Percentiles rank a stretch among this genome's conserved stretches.
phyloP scores from a whole-genome alignment of 2,113 vertebrate species.

The Microtus richardsoni region DNA sequence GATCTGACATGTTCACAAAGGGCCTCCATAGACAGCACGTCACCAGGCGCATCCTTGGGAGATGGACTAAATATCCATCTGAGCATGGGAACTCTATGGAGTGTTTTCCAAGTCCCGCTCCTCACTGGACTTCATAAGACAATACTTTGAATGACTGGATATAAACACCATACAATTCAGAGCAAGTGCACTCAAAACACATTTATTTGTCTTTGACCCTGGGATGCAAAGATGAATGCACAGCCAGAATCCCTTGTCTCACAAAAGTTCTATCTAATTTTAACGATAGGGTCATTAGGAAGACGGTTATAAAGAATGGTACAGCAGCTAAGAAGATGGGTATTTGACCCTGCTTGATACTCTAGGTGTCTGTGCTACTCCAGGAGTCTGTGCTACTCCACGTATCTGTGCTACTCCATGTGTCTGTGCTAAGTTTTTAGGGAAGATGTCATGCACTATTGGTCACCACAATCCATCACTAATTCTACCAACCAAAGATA shows the following conservation, averaged over 20 bases:
- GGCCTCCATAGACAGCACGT: slow-evolving; percentile 6
- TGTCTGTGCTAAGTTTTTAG: neutral
- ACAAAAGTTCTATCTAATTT: slow-evolving; percentile 5
- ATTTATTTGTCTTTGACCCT: neutral
- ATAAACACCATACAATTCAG: neutral
- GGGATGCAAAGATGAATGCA: neutral
- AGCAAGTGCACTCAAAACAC: neutral
- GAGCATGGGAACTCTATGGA: neutral
- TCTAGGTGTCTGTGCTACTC: neutral
- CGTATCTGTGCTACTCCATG: accelerated
- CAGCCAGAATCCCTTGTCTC: neutral
- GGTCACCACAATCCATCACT: neutral
- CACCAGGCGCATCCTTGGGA: neutral
- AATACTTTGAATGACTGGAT: neutral
- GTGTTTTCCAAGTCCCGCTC: slow-evolving; percentile 10
- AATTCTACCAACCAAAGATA: neutral
- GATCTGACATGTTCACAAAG: neutral
- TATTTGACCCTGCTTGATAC: neutral
- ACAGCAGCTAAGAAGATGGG: neutral
- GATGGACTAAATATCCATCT: neutral
- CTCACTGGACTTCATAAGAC: neutral
- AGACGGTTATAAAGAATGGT: neutral
- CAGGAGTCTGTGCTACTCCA: no score
- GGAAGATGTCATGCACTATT: neutral
- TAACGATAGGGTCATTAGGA: neutral